Percentiles rank a stretch among this genome's conserved stretches.
These are phyloP conservation scores for Dasyprocta punctata DNA, from an alignment of 2,113 vertebrate genomes.

Conservation along the genomic window DNA sequence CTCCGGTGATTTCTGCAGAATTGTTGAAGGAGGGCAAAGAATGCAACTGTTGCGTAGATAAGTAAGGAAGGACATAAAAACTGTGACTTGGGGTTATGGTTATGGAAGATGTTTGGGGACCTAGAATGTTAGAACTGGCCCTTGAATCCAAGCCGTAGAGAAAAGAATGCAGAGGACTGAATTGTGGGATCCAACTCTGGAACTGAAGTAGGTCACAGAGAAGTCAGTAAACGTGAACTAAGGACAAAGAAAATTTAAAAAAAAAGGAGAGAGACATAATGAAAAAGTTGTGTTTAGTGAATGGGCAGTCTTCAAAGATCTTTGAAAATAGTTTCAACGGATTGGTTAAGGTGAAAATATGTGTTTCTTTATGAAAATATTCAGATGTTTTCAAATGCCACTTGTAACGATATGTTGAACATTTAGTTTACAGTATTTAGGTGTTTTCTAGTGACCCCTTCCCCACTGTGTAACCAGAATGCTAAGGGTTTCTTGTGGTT, in stretches of 20 bases:
- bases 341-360: constrained; percentile 62
- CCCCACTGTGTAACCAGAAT: background rate
- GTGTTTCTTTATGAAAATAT: constrained; percentile 71
- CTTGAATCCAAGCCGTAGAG: background rate
- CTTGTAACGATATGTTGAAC: constrained; percentile 60
- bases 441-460: constrained; percentile 69
- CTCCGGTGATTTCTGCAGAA: background rate
- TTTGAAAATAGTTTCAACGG: constrained; percentile 27
- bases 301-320: background rate
- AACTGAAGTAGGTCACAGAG: background rate
- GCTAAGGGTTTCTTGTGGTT: background rate
- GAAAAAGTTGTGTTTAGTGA: constrained; percentile 28
- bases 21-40: background rate
- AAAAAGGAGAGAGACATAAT: background rate
- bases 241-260: constrained; percentile 10
- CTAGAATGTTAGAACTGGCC: background rate
- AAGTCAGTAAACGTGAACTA: background rate
- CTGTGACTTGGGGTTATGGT: background rate
- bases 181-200: background rate
- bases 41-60: background rate
- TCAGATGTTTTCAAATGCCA: constrained; percentile 60
- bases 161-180: background rate
- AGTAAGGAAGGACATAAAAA: background rate
- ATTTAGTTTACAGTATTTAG: constrained; percentile 57
- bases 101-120: background rate